A percentile compares a stretch with the other conserved stretches of the same genome.
These are phyloP conservation scores for Andrena flavipes DNA, from an alignment of 2,888 invertebrate genomes.

Conservation along the genomic window DNA sequence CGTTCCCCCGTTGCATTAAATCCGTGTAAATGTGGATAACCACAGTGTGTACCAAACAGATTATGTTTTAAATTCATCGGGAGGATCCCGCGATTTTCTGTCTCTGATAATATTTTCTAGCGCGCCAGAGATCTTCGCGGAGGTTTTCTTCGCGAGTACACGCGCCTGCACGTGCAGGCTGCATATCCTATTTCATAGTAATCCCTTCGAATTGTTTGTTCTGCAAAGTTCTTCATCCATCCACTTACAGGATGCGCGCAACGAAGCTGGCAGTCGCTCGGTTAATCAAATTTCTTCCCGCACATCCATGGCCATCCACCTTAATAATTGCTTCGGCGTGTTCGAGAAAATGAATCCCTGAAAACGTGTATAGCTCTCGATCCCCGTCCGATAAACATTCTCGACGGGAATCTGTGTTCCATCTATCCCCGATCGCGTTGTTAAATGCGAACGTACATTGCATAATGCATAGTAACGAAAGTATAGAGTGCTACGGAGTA, in stretches of 20 bases:
- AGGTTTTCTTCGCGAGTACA: constrained; percentile 49
- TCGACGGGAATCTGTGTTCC: neutral
- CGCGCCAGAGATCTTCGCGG: constrained; percentile 28
- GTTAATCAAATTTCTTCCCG: constrained; percentile 3
- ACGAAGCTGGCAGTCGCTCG: neutral
- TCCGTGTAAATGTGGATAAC: neutral
- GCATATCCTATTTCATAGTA: constrained; percentile 37
- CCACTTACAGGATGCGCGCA: neutral
- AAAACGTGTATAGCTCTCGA: too few species aligned
- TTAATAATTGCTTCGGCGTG: neutral
- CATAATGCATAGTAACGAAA: constrained; percentile 11
- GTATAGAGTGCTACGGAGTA: constrained; percentile 6
- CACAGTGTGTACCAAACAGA: neutral
- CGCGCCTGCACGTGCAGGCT: neutral
- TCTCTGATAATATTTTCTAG: constrained; percentile 61
- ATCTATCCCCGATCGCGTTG: neutral
- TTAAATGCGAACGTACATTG: constrained; percentile 33
- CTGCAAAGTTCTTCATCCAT: constrained; percentile 25
- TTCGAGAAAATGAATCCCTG: neutral
- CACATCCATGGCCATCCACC: neutral
- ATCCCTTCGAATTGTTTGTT: constrained; percentile 50
- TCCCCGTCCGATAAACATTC: neutral
- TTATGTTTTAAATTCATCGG: neutral
- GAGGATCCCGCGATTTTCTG: constrained; percentile 24
- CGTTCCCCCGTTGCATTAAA: neutral